Evolutionary conservation across 1,140 invertebrate species (phyloP).

Genomic region (Brachionus manjavacas): DNA sequence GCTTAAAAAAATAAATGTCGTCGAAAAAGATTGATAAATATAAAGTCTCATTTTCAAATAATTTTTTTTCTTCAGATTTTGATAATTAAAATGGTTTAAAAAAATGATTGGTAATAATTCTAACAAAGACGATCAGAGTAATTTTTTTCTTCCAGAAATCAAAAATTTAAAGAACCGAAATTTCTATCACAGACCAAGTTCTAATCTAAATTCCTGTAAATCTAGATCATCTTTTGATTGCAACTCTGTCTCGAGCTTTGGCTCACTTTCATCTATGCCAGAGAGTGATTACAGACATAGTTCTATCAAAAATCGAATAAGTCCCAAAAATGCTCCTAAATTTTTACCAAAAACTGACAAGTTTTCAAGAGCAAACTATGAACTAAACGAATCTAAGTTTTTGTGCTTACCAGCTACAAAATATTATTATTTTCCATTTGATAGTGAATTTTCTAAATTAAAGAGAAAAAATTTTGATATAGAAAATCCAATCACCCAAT

Average conservation of each 20-base stretch:
- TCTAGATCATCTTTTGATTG: not conserved
- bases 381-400: not conserved
- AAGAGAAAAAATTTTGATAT: not conserved
- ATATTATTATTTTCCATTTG: not conserved
- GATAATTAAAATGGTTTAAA: too few species aligned
- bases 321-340: too few species aligned
- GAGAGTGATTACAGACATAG: not conserved
- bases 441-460: not conserved
- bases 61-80: too few species aligned
- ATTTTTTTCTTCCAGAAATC: not conserved
- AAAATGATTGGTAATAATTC: too few species aligned
- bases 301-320: not conserved
- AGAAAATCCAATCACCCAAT: not conserved
- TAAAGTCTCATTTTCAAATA: too few species aligned
- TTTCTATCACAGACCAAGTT: not conserved
- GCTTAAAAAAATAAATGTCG: too few species aligned
- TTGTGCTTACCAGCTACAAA: not conserved
- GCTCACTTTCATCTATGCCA: not conserved
- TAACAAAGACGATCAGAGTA: not conserved
- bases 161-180: not conserved
- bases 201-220: not conserved
- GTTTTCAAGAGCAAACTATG: too few species aligned
- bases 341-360: too few species aligned
- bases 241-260: not conserved
- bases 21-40: too few species aligned